phyloP scores from a whole-genome alignment of 2,888 invertebrate genomes.

The Ellobium chinense region DNA sequence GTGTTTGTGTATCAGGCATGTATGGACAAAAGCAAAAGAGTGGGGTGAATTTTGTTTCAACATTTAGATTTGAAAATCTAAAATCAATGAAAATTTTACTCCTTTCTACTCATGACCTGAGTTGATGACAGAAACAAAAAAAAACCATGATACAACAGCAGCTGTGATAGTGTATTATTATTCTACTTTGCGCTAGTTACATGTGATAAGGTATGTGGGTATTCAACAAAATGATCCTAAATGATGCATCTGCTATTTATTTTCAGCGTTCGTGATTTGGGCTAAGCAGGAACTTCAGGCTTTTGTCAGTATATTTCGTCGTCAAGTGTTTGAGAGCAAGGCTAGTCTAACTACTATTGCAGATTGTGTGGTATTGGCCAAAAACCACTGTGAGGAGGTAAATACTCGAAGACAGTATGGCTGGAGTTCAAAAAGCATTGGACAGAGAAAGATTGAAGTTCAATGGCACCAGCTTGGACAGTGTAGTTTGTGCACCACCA shows the following conservation, averaged over 20 bases:
- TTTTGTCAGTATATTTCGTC: constrained; percentile 79
- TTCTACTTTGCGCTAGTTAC: not conserved
- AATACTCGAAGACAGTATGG: no score
- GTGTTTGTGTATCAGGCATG: no score
- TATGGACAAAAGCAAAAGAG: no score
- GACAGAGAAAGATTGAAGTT: no score
- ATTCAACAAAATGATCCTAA: not conserved
- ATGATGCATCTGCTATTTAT: constrained; percentile 14
- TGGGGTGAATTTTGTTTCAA: no score
- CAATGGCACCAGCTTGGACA: no score
- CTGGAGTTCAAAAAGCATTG: no score
- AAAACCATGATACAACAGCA: not conserved
- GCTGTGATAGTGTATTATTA: not conserved
- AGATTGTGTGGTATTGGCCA: constrained; percentile 90
- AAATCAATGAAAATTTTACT: no score
- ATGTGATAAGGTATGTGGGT: not conserved
- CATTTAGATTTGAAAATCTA: no score
- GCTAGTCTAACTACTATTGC: constrained; percentile 90
- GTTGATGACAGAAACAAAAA: not conserved
- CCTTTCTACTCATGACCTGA: no score
- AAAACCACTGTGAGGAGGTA: constrained; percentile 86
- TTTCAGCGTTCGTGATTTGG: constrained; percentile 92
- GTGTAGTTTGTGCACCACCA: no score
- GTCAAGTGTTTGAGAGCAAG: constrained; percentile 92
- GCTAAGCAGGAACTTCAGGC: constrained; percentile 83